phyloP scores from a whole-genome alignment of 2,888 invertebrate genomes.

The Ctena decussata region DNA sequence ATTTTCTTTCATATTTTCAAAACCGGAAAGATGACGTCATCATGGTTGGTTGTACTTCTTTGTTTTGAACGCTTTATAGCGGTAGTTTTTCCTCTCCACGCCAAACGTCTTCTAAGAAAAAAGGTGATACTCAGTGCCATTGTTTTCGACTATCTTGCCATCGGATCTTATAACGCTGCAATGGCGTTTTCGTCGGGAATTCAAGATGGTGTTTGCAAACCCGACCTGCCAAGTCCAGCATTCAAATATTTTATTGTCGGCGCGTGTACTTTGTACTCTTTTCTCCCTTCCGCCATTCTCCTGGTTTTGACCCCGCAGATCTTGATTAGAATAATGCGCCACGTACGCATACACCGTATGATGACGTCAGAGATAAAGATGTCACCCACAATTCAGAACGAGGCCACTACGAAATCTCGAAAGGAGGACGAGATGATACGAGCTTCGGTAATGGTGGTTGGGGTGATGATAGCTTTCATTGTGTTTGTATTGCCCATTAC shows the following conservation, averaged over 20 bases:
- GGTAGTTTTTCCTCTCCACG: constrained; percentile 72
- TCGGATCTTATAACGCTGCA: constrained; percentile 58
- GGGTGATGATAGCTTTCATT: constrained; percentile 70
- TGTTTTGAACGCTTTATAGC: constrained; percentile 74
- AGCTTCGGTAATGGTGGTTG: constrained; percentile 69
- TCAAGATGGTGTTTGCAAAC: constrained; percentile 61
- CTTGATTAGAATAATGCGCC: constrained; percentile 44
- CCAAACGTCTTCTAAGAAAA: constrained; percentile 67
- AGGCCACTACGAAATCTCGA: background rate
- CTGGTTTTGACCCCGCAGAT: constrained; percentile 64
- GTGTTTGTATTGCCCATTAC: constrained; percentile 71
- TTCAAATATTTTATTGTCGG: constrained; percentile 49
- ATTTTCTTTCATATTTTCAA: constrained; percentile 70
- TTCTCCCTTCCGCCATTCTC: constrained; percentile 65
- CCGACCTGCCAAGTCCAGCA: constrained; percentile 52
- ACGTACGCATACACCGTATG: constrained; percentile 13
- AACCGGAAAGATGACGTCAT: constrained; percentile 74
- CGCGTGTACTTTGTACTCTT: constrained; percentile 62
- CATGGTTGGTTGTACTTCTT: constrained; percentile 75
- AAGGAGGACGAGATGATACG: constrained; percentile 36
- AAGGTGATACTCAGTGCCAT: constrained; percentile 48
- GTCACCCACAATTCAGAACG: background rate
- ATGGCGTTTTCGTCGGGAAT: constrained; percentile 71
- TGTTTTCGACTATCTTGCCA: constrained; percentile 50
- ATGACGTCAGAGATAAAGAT: constrained; percentile 25